Evolutionary conservation across 2,888 invertebrate species (phyloP), one percentile per base, ranked within the genome.

Genomic region (Himalopsyche tibetana): DNA sequence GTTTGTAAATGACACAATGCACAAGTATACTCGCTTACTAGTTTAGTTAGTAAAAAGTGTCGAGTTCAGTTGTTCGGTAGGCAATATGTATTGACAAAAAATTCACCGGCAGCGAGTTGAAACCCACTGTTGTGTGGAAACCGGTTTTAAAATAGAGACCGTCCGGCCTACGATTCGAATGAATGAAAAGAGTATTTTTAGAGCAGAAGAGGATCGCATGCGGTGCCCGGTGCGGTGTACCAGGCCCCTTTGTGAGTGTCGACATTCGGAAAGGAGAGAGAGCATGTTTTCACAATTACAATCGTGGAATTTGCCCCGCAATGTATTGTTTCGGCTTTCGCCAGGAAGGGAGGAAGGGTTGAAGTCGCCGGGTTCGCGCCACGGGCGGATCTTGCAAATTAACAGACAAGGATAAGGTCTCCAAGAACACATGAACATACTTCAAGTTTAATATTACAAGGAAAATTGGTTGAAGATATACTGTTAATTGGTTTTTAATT

Each of bases 231-330:
- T 36, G 74, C 74, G 28, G 36, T 36, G 28, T 36, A 74, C 74
- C 74, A 28, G 15, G 4, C 74, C 51, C 74, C 74, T 74, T 74
- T 74, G 74, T 38, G 74, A 36, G 36, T 15, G 15, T 74, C 74
- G 74, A 36, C 36, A 74, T 74, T 74, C 74, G 8, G 74, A 74
- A 74, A 38, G 74, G 38, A 74, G 51, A 51, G 51, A 51, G 74
- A 74, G 28, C 74, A 74, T 74, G 74, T 74, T 74, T 74, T 74
- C 74, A 74, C 74, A 74, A 74, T 74, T 74, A n/a, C n/a, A 74
- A 74, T 74, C 74, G 74, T 74, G 38, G 74, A 74, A 74, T 74
- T 74, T 15, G 36, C 38, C 63, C 74, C 74, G 74, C 74, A 36
- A 12, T 74, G 74, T 38, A 74, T 74, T 74, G 74, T 74, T 74